Base-by-base conservation (phyloP, 1,140 invertebrate species). In the Drosophila obscura region DNA sequence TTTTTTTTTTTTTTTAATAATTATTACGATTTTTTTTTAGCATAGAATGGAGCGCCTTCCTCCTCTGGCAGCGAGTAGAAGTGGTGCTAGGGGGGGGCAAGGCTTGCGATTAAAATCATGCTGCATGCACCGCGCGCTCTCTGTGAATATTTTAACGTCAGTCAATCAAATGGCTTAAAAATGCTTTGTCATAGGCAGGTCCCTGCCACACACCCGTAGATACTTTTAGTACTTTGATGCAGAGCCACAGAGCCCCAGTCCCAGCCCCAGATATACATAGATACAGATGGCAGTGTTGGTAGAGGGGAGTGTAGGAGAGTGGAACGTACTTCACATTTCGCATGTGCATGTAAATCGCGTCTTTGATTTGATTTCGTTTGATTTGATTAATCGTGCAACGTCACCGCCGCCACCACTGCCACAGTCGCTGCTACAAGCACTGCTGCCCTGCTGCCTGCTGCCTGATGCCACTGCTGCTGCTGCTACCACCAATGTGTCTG, bases 161-260 rank as follows among this genome's bases (percentile, higher is more conserved):
- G 83, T 87, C 83, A 87, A 87, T 87, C 83, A 87, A 87, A 87
- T 87, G 83, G 83, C 82, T 83, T 83, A 87, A 87, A 87, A 88
- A 87, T 87, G 83, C 83, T 88, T 88, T 87, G 83, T 87, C 83
- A 87, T 88, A 88, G 74, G 35, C 35, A 39, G 11, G 35, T 13
- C 65, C 26, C 26, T 28, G 2, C n/a, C 7, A 8, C 1, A 19
- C 19, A 19, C 53, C 2, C 6, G 13, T 24, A 51, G 35, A 68
- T 55, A 64, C 58, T 28, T 28, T 3, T 19, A 53, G 7, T 44
- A 63, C 46, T 48, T 48, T 8, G 43, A 26, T 8, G 11, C 50
- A 39, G 51, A 46, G 39, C 19, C 19, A 19, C 16, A 16, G 26
- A 52, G 68, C 67, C 67, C 51, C 56, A 66, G 68, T 49, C 67